Conservation (phyloP, 2,797 vertebrate species). For the Borostomias antarcticus region DNA sequence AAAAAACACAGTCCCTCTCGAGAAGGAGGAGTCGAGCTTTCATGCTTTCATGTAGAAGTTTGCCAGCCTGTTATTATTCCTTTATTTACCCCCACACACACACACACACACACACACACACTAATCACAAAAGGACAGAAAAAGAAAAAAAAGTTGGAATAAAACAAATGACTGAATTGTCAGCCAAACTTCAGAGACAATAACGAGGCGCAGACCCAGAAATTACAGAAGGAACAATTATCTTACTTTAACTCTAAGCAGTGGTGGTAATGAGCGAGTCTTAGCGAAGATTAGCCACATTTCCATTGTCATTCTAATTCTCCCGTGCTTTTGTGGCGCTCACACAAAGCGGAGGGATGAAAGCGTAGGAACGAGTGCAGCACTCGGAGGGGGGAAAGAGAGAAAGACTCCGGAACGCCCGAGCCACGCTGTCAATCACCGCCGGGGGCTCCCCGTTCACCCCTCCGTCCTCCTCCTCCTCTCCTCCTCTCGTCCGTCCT, state of each 20-base stretch:
- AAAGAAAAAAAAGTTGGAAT: slow-evolving; percentile 57
- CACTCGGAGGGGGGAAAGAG: slow-evolving; percentile 34
- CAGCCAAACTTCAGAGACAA: slow-evolving; percentile 62
- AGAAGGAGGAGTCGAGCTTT: slow-evolving; percentile 64
- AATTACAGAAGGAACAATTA: slow-evolving; percentile 58
- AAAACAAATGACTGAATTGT: slow-evolving; percentile 73
- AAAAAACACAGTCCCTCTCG: slow-evolving; percentile 69
- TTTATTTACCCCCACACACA: slow-evolving; percentile 79
- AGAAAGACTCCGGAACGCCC: slow-evolving; percentile 50
- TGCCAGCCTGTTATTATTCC: slow-evolving; percentile 77
- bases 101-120: too few species aligned
- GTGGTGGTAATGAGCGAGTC: slow-evolving; percentile 70
- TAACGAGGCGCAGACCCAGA: slow-evolving; percentile 21
- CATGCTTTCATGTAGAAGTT: slow-evolving; percentile 67
- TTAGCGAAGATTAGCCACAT: slow-evolving; percentile 78
- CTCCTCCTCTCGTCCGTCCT: slow-evolving; percentile 46
- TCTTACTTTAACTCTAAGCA: slow-evolving; percentile 67
- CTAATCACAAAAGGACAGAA: slow-evolving; percentile 68
- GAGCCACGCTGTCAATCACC: slow-evolving; percentile 75
- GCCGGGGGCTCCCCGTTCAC: slow-evolving; percentile 36
- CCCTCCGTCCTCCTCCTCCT: slow-evolving; percentile 50
- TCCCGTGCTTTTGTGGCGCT: slow-evolving; percentile 66
- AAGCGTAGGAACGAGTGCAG: slow-evolving; percentile 58
- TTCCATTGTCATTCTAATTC: slow-evolving; percentile 78
- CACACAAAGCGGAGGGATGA: slow-evolving; percentile 75